phyloP scores from a whole-genome alignment of 2,113 vertebrate genomes.

The Centropus unirufus region DNA sequence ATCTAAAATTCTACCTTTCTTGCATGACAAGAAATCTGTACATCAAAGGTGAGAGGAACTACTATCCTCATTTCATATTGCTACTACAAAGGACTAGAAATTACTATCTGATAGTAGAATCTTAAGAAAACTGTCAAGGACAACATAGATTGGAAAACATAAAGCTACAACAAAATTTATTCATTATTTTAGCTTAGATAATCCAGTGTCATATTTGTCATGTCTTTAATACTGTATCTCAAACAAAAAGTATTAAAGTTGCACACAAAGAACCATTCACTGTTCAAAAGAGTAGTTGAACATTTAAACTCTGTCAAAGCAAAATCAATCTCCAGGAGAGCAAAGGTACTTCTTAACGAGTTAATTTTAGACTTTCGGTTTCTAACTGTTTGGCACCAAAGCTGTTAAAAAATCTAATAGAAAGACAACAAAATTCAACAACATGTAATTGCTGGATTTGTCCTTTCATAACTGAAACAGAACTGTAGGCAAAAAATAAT shows the following conservation, averaged over 20 bases:
- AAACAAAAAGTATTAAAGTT: neutral
- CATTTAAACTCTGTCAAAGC: neutral
- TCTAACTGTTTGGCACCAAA: neutral
- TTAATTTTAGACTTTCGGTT: neutral
- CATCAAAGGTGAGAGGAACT: neutral
- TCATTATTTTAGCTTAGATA: neutral
- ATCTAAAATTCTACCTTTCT: conserved; percentile 4
- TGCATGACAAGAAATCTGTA: neutral
- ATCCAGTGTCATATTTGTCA: accelerated
- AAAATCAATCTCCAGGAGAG: neutral
- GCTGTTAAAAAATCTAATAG: neutral
- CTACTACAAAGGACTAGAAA: neutral
- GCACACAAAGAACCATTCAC: neutral
- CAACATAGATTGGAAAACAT: neutral
- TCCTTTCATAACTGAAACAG: neutral
- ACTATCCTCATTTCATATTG: neutral
- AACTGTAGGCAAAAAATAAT: neutral
- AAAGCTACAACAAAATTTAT: neutral
- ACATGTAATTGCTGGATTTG: neutral
- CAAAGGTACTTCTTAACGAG: neutral
- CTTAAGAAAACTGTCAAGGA: neutral
- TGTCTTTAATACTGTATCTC: neutral
- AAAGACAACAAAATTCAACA: neutral
- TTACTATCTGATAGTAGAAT: neutral
- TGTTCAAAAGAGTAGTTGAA: neutral